Percentiles rank a stretch among this genome's conserved stretches.
Evolutionary conservation across 2,888 invertebrate species (phyloP).

Genomic region (Anagyrus pseudococci): DNA sequence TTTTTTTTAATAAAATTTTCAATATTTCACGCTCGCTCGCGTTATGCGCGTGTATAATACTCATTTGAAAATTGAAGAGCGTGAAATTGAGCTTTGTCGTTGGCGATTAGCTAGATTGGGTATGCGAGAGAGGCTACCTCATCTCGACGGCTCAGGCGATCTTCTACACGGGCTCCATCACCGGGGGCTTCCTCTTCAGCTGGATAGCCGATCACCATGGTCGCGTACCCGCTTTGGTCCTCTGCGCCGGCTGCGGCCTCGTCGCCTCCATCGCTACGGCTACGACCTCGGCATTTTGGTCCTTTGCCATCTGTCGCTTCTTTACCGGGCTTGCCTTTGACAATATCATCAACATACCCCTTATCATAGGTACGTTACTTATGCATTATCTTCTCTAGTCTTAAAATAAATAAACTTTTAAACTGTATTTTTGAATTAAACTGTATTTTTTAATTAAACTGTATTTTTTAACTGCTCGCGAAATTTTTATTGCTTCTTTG

Average conservation of each 20-base stretch:
- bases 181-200: conserved; percentile 65
- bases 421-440: too few relatives aligned
- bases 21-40: not conserved
- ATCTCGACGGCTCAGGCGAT: conserved; percentile 64
- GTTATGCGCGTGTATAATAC: not conserved
- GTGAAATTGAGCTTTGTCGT: conserved; percentile 25
- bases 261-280: conserved; percentile 62
- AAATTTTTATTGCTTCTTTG: too few relatives aligned
- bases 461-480: too few relatives aligned
- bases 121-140: conserved; percentile 64
- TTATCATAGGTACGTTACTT: conserved; percentile 63
- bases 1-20: not conserved
- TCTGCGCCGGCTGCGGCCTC: conserved; percentile 61
- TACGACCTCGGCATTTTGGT: conserved; percentile 59
- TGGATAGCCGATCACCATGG: conserved; percentile 66
- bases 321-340: conserved; percentile 65
- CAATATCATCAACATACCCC: conserved; percentile 65
- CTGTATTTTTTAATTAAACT: too few relatives aligned
- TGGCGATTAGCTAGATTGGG: conserved; percentile 64
- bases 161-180: conserved; percentile 65
- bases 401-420: too few relatives aligned
- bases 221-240: conserved; percentile 63
- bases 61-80: not conserved
- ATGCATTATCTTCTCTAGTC: too few relatives aligned
- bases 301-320: conserved; percentile 64